Evolutionary conservation across 2,888 invertebrate species (phyloP).

Genomic region (Polyommatus icarus): DNA sequence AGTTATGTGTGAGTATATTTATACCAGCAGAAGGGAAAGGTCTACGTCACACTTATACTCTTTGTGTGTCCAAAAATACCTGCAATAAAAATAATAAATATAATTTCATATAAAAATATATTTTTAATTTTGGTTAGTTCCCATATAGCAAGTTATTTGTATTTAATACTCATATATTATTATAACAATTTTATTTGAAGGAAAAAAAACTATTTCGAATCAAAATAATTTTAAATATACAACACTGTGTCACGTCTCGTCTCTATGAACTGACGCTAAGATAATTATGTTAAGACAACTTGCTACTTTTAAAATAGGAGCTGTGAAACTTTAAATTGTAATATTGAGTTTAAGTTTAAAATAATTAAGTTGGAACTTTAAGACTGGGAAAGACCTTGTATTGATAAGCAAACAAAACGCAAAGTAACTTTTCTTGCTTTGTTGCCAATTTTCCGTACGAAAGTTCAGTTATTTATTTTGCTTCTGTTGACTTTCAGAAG

Average conservation of each 20-base stretch:
- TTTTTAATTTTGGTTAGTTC: no score
- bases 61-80: no score
- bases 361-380: constrained; percentile 16
- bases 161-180: no score
- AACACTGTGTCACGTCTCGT: background rate
- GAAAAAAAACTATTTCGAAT: background rate
- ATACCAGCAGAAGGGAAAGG: no score
- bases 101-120: no score
- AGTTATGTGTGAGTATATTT: background rate
- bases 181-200: no score
- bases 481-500: constrained; percentile 34
- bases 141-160: no score
- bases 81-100: no score
- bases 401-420: constrained; percentile 27
- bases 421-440: constrained; percentile 25
- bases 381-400: constrained; percentile 4
- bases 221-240: background rate
- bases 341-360: constrained; percentile 6
- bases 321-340: constrained; percentile 13
- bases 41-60: no score
- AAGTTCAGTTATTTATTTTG: constrained; percentile 33
- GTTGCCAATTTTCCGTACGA: constrained; percentile 34
- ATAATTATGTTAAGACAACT: background rate
- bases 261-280: background rate
- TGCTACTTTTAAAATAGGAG: background rate